phyloP scores from a whole-genome alignment of 2,797 vertebrate species.

The Centropyge bicolor region DNA sequence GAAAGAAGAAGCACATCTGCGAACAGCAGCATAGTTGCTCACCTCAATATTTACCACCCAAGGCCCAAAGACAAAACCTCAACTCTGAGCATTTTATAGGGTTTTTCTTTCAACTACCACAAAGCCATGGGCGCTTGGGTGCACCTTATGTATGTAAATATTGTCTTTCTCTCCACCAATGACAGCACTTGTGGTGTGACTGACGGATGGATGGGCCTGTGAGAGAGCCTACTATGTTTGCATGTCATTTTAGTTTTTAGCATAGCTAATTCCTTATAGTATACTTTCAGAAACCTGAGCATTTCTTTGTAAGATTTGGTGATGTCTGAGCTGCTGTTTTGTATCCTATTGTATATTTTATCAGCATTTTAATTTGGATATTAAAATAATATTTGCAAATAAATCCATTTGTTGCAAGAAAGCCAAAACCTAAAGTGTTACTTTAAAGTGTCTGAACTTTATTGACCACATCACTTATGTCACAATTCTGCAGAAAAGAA shows the following conservation, averaged over 20 bases:
- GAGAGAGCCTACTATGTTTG: background rate
- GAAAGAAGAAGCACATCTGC: constrained; percentile 68
- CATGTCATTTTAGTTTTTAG: constrained; percentile 15
- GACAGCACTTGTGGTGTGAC: constrained; percentile 25
- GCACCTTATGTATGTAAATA: constrained; percentile 7
- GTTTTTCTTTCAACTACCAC: constrained; percentile 21
- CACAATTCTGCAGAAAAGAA: background rate
- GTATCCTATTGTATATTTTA: background rate
- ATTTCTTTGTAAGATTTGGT: background rate
- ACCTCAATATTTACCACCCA: constrained; percentile 24
- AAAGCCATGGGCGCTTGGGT: constrained; percentile 24
- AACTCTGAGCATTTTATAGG: constrained; percentile 63
- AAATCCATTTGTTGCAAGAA: background rate
- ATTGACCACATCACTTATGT: background rate
- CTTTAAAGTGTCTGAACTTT: background rate
- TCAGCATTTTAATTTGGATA: background rate
- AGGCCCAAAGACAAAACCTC: constrained; percentile 17
- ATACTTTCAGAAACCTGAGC: background rate
- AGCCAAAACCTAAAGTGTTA: background rate
- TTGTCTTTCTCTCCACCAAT: constrained; percentile 59
- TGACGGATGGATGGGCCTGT: constrained; percentile 40
- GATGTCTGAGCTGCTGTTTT: background rate
- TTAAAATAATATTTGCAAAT: background rate
- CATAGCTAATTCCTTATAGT: background rate
- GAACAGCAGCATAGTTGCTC: constrained; percentile 73